Evolutionary conservation across 2,797 vertebrate species (phyloP).

Genomic region (Sebastes matsubarae): DNA sequence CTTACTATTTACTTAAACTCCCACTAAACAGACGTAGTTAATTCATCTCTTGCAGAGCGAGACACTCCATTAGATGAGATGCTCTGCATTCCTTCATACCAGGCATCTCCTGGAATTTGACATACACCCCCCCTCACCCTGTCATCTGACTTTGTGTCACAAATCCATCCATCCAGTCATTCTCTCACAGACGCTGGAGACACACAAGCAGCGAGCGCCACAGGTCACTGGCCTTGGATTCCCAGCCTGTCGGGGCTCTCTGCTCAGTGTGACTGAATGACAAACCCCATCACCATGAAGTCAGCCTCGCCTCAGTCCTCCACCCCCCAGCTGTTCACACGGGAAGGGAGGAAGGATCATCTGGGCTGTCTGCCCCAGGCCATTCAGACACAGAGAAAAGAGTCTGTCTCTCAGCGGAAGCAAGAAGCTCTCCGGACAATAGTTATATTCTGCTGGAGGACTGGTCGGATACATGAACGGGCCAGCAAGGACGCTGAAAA

Average conservation of each 20-base stretch:
- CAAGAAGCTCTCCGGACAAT: conserved; percentile 64
- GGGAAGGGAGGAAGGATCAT: conserved; percentile 24
- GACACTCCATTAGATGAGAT: conserved; percentile 34
- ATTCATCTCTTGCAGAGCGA: conserved; percentile 3
- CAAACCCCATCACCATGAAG: conserved; percentile 46
- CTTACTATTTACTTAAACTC: not conserved
- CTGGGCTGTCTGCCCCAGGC: conserved; percentile 40
- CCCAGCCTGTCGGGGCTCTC: conserved; percentile 26
- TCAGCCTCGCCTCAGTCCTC: conserved; percentile 23
- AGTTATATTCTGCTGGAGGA: conserved; percentile 65
- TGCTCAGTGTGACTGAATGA: conserved; percentile 52
- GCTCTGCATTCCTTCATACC: conserved; percentile 41
- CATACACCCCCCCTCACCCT: not conserved
- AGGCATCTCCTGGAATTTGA: conserved; percentile 19
- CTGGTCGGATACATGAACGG: conserved; percentile 21
- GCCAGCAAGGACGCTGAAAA: not conserved
- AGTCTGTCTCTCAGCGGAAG: conserved; percentile 65
- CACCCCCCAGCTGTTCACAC: conserved; percentile 59
- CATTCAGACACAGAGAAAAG: conserved; percentile 54
- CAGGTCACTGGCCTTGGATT: conserved; percentile 57
- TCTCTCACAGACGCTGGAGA: conserved; percentile 41
- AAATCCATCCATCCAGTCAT: conserved; percentile 24
- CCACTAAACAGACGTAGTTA: not conserved
- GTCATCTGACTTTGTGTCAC: conserved; percentile 64
- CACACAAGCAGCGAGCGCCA: conserved; percentile 28